Evolutionary conservation across 92 coral and sea anemone genomes (phyloP), one percentile per base, ranked within the genome.

Genomic region (Parazoanthus swiftii): DNA sequence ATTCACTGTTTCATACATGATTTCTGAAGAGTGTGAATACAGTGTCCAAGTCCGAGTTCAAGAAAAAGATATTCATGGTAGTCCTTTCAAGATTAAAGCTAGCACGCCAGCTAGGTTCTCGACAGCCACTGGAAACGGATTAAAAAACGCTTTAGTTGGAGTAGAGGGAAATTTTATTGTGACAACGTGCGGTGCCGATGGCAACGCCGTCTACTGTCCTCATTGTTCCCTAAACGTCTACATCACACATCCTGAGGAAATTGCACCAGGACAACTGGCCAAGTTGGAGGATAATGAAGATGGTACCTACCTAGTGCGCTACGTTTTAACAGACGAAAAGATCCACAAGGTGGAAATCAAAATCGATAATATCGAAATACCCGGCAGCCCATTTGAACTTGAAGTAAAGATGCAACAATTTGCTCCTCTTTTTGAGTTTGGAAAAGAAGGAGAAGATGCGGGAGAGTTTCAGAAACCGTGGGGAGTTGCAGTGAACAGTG

Each of bases 381-480:
- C 78, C 8, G 67, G 79, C 13, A 84, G 87, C 38, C 87, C 87
- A 11, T 84, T 84, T 72, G 16, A 71, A 8, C 87, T 84, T 48
- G 77, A 84, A 13, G 79, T 84, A 14, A 51, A 84, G 46, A 71
- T 84, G 77, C 87, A 84, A 48, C 16, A 84, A 11, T 84, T 84
- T 72, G 48, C 42, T 4, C 42, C 78, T 36, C 87, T 84, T 21
- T 84, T n/a, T 33, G 68, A 84, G 20, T 84, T 84, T 72, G 87
- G 87, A 46, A 84, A 25, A 35, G 87, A 84, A 72, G 87, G 87
- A 7, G 79, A n/a, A 0, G 46, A 78, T 23, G 65, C 72, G n/a
- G 87, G 87, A 43, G 68, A 70, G 36, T 84, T 84, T 35, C 87
- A 84, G 87, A 84, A 84, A 84, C 87, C 87, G 7, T 84, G 87